Base-by-base conservation (phyloP, 2,113 vertebrate genomes). In the Atherinomorus stipes region DNA sequence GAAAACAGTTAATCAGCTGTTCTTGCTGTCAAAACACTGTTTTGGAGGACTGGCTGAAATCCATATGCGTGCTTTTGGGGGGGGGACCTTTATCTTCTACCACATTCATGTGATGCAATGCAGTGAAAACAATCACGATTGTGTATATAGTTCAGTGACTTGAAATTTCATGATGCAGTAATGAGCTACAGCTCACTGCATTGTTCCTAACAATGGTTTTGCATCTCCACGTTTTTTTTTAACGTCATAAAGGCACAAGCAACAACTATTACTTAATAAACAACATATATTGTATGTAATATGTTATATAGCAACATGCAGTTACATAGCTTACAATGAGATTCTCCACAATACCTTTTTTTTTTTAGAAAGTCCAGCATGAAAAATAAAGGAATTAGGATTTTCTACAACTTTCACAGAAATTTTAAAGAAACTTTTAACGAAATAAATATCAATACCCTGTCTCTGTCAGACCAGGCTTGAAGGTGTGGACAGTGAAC, bases 1-100 rank as follows among this genome's bases (percentile, higher is more conserved):
- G 37, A 62, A 63, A 61, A 19, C 67, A 52, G 34, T 28, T 58
- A 12, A 18, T 59, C 25, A 56, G 23, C 50, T 72, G 58, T 37
- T 71, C 16, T 38, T 66, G 51, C 37, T 26, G 61, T 16, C 21
- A 18, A 4, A 10, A 15, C 19, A 19, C 34, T 47, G 12, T 21
- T 34, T 54, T 22, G 28, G 12, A 6, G 23, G 47, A 54, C 22
- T 31, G 31, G 34, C 4, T 56, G 16, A 13, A 31, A 34, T 28
- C 26, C 40, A 31, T 12, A 16, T 40, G 26, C 15, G 16, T 40
- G 2, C 9, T n/a, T 47, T 47, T 47, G 19, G 38, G 15, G 44
- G 44, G 44, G 44, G 7, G 18, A 34, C 4, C 44, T n/a, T 47
- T 19, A n/a, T 34, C 34, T 23, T 37, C 28, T 9, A 2, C 12